These are phyloP conservation scores for Drosophila mayaguana DNA, from an alignment of 2,888 invertebrate species.

Conservation along the genomic window DNA sequence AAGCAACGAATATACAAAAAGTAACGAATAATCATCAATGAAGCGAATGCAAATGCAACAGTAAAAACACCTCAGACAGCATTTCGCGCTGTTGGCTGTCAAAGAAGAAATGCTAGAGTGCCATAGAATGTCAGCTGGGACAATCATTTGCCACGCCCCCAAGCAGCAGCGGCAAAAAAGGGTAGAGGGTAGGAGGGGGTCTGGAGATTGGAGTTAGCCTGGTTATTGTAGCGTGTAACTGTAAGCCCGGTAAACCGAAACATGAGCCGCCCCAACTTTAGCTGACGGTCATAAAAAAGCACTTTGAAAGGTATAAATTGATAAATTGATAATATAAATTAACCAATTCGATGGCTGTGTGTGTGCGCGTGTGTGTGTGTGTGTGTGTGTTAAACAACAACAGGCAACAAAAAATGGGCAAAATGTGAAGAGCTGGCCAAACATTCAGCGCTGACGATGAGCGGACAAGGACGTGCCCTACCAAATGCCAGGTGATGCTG, in stretches of 20 bases:
- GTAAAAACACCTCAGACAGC: not conserved
- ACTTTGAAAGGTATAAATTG: conserved; percentile 77
- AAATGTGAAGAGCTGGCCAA: conserved; percentile 54
- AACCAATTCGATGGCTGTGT: conserved; percentile 65
- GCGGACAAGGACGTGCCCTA: conserved; percentile 48
- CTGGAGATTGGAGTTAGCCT: not conserved
- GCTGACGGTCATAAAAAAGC: conserved; percentile 69
- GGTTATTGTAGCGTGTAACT: conserved; percentile 22
- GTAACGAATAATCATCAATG: not conserved
- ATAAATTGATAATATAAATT: conserved; percentile 80
- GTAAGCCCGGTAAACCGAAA: conserved; percentile 43
- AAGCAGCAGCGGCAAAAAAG: not conserved
- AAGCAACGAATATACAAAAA: too few relatives aligned
- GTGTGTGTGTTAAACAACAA: conserved; percentile 43
- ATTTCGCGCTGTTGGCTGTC: not conserved
- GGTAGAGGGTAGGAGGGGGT: not conserved
- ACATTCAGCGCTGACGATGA: conserved; percentile 45
- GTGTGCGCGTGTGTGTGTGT: conserved; percentile 25
- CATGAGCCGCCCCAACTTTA: conserved; percentile 17
- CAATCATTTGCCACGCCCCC: conserved; percentile 45
- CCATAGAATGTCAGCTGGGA: conserved; percentile 59
- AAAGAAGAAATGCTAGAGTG: conserved; percentile 42
- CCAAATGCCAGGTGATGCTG: conserved; percentile 49
- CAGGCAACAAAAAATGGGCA: conserved; percentile 32
- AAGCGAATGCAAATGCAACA: not conserved